Base-by-base conservation (phyloP, 1,140 invertebrate species). In the Himalopsyche phryganea region DNA sequence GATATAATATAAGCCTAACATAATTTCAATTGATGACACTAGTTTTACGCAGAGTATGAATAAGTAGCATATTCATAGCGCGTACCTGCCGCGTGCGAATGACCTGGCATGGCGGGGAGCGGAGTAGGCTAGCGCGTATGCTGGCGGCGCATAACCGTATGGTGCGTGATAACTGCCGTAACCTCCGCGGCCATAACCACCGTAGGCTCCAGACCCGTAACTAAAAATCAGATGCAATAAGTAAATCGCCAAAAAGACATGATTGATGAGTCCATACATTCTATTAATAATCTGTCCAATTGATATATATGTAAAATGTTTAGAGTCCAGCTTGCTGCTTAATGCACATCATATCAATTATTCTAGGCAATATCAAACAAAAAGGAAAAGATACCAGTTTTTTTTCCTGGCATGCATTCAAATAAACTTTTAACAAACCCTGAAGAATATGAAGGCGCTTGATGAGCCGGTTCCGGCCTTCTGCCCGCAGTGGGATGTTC, bases 401-500 rank as follows among this genome's bases (percentile, higher is more conserved):
- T n/a, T n/a, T n/a, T n/a, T n/a, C n/a, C n/a, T n/a, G n/a, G n/a
- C n/a, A n/a, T n/a, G n/a, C n/a, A n/a, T n/a, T n/a, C n/a, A n/a
- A n/a, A n/a, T n/a, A n/a, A n/a, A n/a, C n/a, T n/a, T n/a, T n/a
- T n/a, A n/a, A 32, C 70, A 72, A 58, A 82, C 77, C 76, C 71
- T 64, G 75, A 76, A 48, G 73, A 69, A 13, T 73, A 75, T 55
- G 77, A 80, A 10, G 76, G 68, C 1, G 80, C 71, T 41, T 79
- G 65, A 41, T 79, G 78, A 14, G 75, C 68, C 20, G 78, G 70
- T 60, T 77, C 75, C 7, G 71, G 70, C 47, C 67, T 69, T 35
- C 68, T 69, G 49, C 61, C 66, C 61, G 82, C 87, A 13, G 85
- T 86, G 59, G 69, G 72, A 61, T 53, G 92, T 74, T 98, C 96